These are phyloP conservation scores for Anadara kagoshimensis DNA, from an alignment of 1,140 invertebrate species.

Conservation along the genomic window DNA sequence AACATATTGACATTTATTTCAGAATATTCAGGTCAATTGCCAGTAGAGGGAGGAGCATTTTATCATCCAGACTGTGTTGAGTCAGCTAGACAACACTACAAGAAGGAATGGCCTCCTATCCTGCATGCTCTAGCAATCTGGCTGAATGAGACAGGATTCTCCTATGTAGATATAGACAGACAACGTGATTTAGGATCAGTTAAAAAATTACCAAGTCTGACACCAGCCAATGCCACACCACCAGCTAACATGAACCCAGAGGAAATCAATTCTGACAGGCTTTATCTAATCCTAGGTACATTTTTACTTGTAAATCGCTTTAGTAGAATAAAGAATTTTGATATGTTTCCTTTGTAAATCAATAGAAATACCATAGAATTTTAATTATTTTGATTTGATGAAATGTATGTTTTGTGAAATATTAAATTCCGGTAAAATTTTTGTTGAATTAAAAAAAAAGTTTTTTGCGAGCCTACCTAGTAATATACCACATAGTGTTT, in stretches of 20 bases:
- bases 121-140: slow-evolving; percentile 94
- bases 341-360: too few relatives aligned
- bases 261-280: slow-evolving; percentile 79
- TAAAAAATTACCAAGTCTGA: slow-evolving; percentile 23
- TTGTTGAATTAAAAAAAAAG: too few relatives aligned
- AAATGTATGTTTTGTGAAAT: too few relatives aligned
- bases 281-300: slow-evolving; percentile 92
- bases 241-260: slow-evolving; percentile 70
- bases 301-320: too few relatives aligned
- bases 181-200: slow-evolving; percentile 33
- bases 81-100: slow-evolving; percentile 91
- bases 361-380: too few relatives aligned
- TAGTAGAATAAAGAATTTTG: too few relatives aligned
- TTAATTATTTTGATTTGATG: neutral
- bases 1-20: slow-evolving; percentile 35
- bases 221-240: slow-evolving; percentile 51
- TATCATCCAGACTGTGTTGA: slow-evolving; percentile 98
- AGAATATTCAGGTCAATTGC: slow-evolving; percentile 95
- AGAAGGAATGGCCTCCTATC: slow-evolving; percentile 94
- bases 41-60: slow-evolving; percentile 96
- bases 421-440: too few relatives aligned
- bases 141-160: slow-evolving; percentile 79
- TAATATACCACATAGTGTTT: too few relatives aligned
- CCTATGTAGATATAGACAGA: slow-evolving; percentile 47
- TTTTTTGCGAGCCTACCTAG: too few relatives aligned